Evolutionary conservation across 2,888 invertebrate species (phyloP).

Genomic region (Drosophila maculinotata): DNA sequence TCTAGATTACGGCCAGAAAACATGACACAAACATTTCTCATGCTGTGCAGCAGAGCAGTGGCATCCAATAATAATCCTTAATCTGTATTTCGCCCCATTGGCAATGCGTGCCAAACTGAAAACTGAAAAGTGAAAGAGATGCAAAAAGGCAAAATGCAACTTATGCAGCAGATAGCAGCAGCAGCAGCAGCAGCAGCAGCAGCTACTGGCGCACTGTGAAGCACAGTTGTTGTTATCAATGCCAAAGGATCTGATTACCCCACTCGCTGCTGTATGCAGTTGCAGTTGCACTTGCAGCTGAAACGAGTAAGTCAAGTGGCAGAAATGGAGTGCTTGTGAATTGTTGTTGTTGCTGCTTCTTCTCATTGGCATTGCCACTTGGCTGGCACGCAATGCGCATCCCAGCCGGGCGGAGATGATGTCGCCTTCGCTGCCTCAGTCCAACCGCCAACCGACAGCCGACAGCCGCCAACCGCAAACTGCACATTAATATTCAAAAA

Average conservation of each 20-base stretch:
- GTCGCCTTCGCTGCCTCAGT: conserved; percentile 60
- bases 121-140: conserved; percentile 54
- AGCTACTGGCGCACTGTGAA: too few species aligned
- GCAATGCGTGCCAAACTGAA: conserved; percentile 51
- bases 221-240: conserved; percentile 67
- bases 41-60: conserved; percentile 43
- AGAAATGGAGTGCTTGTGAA: conserved; percentile 45
- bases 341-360: conserved; percentile 24
- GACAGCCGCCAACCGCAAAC: conserved; percentile 42
- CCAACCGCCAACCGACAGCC: conserved; percentile 11
- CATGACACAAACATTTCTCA: conserved; percentile 71
- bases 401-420: conserved; percentile 61
- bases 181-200: too few species aligned
- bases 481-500: conserved; percentile 84
- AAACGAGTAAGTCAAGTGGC: conserved; percentile 71
- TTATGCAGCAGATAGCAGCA: conserved; percentile 61
- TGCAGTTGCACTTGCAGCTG: conserved; percentile 25
- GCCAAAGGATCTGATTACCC: conserved; percentile 81
- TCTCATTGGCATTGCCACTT: conserved; percentile 28
- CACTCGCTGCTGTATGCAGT: conserved; percentile 25
- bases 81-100: conserved; percentile 40
- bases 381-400: conserved; percentile 67
- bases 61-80: conserved; percentile 46
- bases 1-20: conserved; percentile 57
- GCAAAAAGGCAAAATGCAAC: conserved; percentile 28